Evolutionary conservation across 2,888 invertebrate species (phyloP).

Genomic region (Diachrysia chrysitis): DNA sequence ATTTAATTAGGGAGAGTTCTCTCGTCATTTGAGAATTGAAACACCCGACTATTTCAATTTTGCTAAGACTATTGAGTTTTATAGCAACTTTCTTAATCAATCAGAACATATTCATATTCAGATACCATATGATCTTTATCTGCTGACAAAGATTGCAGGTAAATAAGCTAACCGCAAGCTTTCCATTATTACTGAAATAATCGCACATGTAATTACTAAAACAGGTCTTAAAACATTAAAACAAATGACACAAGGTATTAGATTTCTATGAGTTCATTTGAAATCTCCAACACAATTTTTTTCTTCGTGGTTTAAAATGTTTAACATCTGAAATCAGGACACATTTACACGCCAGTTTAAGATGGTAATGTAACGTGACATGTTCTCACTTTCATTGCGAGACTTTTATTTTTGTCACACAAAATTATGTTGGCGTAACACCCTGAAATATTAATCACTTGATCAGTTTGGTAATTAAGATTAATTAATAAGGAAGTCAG

Average conservation of each 20-base stretch:
- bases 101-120: neutral
- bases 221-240: slow-evolving; percentile 10
- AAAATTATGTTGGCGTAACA: slow-evolving; percentile 34
- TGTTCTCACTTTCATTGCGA: slow-evolving; percentile 70
- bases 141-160: neutral
- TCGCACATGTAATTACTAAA: slow-evolving; percentile 1
- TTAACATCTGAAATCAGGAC: slow-evolving; percentile 52
- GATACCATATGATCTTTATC: neutral
- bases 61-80: neutral
- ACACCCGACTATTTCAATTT: neutral
- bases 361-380: slow-evolving; percentile 66
- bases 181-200: slow-evolving; percentile 17
- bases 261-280: slow-evolving; percentile 13
- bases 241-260: slow-evolving; percentile 5
- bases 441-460: slow-evolving; percentile 45
- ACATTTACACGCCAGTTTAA: slow-evolving; percentile 63
- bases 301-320: slow-evolving; percentile 13
- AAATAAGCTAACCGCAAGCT: slow-evolving; percentile 10
- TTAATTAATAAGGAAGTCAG: slow-evolving; percentile 29
- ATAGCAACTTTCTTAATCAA: neutral
- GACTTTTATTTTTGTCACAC: slow-evolving; percentile 55
- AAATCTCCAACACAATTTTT: slow-evolving; percentile 30
- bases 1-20: slow-evolving; percentile 32
- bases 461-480: slow-evolving; percentile 27
- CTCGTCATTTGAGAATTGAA: slow-evolving; percentile 10